These are phyloP conservation scores for Corythaixoides concolor DNA, from an alignment of 2,113 vertebrate species.

Conservation along the genomic window DNA sequence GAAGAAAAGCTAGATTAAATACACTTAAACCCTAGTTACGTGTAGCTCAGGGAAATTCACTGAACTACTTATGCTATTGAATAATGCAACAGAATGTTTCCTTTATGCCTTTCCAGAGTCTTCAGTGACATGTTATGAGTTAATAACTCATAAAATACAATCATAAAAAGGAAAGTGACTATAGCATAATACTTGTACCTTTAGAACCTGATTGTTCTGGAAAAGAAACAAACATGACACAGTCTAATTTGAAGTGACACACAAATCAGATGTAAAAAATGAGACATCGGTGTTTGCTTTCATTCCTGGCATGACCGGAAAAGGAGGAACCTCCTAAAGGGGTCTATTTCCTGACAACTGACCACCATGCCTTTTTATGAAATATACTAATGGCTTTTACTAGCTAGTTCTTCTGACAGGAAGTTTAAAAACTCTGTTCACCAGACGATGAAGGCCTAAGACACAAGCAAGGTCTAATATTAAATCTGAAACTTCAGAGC, in stretches of 20 bases:
- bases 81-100: neutral
- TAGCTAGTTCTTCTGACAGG: neutral
- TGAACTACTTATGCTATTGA: neutral
- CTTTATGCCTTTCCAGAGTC: neutral
- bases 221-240: neutral
- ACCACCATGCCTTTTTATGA: fast-evolving
- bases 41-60: neutral
- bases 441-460: neutral
- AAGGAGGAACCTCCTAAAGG: neutral
- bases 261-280: neutral
- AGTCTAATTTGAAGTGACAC: neutral
- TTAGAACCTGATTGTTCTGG: neutral
- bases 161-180: neutral
- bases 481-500: neutral
- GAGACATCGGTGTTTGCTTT: neutral
- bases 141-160: neutral
- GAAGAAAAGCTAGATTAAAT: neutral
- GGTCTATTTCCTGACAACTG: neutral
- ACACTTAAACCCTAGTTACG: neutral
- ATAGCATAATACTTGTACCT: neutral
- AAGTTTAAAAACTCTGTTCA: neutral
- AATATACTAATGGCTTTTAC: neutral
- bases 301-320: neutral
- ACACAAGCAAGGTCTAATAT: neutral
- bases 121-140: neutral